A percentile compares a stretch with the other conserved stretches of the same genome.
phyloP scores from a whole-genome alignment of 2,113 vertebrate species.

The Gymnocephalus cernua region DNA sequence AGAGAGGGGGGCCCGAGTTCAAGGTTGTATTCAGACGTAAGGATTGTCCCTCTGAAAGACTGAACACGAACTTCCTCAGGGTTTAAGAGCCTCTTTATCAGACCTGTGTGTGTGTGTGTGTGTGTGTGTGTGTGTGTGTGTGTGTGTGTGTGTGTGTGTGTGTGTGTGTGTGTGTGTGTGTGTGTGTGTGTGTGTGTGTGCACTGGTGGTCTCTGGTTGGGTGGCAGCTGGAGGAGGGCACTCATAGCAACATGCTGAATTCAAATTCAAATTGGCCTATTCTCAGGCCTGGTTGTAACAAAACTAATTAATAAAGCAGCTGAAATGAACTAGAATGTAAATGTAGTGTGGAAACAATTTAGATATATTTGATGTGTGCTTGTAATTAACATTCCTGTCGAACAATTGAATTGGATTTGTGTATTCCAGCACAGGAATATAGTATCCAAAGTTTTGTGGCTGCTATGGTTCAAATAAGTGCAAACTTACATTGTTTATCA shows the following conservation, averaged over 20 bases:
- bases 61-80: conserved; percentile 78
- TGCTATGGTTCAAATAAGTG: background rate
- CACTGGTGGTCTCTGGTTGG: conserved; percentile 74
- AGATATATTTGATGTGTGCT: background rate
- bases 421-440: background rate
- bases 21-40: conserved; percentile 80
- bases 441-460: background rate
- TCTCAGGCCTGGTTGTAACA: conserved; percentile 43
- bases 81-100: conserved; percentile 82
- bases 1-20: conserved; percentile 58
- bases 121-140: too few relatives aligned
- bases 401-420: background rate
- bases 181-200: conserved; percentile 14
- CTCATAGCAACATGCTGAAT: conserved; percentile 75
- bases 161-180: conserved; percentile 15
- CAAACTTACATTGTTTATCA: background rate
- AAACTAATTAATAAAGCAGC: conserved; percentile 29
- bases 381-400: background rate
- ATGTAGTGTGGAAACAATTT: conserved; percentile 15
- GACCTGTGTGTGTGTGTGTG: conserved; percentile 39
- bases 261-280: conserved; percentile 82
- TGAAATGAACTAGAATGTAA: conserved; percentile 21
- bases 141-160: too few relatives aligned
- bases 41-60: conserved; percentile 78
- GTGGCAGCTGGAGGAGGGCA: conserved; percentile 43